phyloP scores from a whole-genome alignment of 64 coral and sea anemone species.

The Dendronephthya gigantea region DNA sequence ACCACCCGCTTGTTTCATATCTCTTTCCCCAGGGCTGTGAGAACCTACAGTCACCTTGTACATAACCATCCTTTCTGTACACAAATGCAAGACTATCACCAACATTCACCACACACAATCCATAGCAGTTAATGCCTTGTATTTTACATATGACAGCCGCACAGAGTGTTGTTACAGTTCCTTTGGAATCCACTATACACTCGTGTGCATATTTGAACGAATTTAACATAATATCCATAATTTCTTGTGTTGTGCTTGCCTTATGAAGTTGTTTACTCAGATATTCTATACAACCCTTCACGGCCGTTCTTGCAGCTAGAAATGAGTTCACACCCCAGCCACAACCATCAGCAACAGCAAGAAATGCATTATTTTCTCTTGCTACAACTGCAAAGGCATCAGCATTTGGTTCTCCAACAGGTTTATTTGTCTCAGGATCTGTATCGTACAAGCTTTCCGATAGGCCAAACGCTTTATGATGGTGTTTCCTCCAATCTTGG shows the following conservation, averaged over 20 bases:
- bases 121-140: slow-evolving; percentile 52
- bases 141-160: slow-evolving; percentile 68
- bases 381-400: slow-evolving; percentile 84
- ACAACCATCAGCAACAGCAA: slow-evolving; percentile 85
- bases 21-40: slow-evolving; percentile 53
- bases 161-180: slow-evolving; percentile 85
- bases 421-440: slow-evolving; percentile 43
- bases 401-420: slow-evolving; percentile 69
- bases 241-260: slow-evolving; percentile 56
- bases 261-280: slow-evolving; percentile 43
- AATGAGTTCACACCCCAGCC: slow-evolving; percentile 89
- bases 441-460: slow-evolving; percentile 65
- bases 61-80: slow-evolving; percentile 44
- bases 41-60: slow-evolving; percentile 81
- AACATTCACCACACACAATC: slow-evolving; percentile 77
- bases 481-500: slow-evolving; percentile 42
- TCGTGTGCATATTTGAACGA: slow-evolving; percentile 71
- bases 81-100: slow-evolving; percentile 86
- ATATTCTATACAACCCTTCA: slow-evolving; percentile 72
- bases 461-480: slow-evolving; percentile 62
- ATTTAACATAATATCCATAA: slow-evolving; percentile 44
- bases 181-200: slow-evolving; percentile 61
- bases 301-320: slow-evolving; percentile 69
- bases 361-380: slow-evolving; percentile 64
- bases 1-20: slow-evolving; percentile 80